Conservation (phyloP, 2,888 invertebrate species). For the Drosophila acutilabella region DNA sequence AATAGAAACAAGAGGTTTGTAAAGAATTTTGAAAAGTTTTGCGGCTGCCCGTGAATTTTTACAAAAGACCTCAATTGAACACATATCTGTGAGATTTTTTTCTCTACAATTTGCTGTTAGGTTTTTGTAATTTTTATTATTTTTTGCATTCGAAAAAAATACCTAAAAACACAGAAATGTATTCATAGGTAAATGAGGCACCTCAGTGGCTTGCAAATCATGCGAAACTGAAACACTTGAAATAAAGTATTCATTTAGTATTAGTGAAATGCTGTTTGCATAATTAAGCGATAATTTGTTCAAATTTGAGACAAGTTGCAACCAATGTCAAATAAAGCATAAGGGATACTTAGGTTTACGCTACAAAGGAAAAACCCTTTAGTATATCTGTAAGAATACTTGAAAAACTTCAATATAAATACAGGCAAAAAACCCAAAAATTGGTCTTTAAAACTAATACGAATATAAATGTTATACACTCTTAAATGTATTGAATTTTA, state of each 20-base stretch:
- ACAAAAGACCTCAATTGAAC: slow-evolving; percentile 34
- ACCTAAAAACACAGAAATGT: not conserved
- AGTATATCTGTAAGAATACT: not conserved
- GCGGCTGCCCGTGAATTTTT: slow-evolving; percentile 52
- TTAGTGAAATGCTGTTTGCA: slow-evolving; percentile 3
- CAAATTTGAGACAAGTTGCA: slow-evolving; percentile 1
- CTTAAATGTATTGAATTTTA: too few species aligned
- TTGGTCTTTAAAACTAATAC: too few species aligned
- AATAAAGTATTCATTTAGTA: not conserved
- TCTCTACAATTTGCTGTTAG: not conserved
- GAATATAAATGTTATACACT: too few species aligned
- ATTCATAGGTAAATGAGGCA: not conserved
- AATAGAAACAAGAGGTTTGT: slow-evolving; percentile 9
- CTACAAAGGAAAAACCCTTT: not conserved
- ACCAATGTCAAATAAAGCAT: not conserved
- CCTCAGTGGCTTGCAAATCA: not conserved
- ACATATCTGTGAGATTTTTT: slow-evolving; percentile 55
- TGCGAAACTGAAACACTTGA: slow-evolving; percentile 3
- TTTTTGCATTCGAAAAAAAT: not conserved
- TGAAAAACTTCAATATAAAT: too few species aligned
- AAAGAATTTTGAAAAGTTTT: slow-evolving; percentile 25
- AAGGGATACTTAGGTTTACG: not conserved
- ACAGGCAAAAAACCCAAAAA: too few species aligned
- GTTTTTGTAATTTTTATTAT: not conserved
- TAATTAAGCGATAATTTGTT: not conserved